These are phyloP conservation scores for Rhadinocentrus ornatus DNA, from an alignment of 2,797 vertebrate species.

Conservation along the genomic window DNA sequence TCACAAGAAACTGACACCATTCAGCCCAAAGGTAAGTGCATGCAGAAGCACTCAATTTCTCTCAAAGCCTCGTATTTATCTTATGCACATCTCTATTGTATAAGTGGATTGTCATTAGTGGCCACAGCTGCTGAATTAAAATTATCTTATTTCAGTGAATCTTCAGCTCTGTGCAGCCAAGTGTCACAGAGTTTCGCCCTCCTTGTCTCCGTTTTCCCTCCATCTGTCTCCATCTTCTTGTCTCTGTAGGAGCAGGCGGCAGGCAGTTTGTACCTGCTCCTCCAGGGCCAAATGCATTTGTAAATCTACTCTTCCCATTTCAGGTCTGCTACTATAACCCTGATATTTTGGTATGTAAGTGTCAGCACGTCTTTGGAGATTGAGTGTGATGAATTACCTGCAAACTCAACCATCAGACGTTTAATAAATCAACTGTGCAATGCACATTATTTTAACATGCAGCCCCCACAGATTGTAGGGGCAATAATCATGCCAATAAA, in stretches of 20 bases:
- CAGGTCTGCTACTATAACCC: slow-evolving; percentile 69
- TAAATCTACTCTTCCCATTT: slow-evolving; percentile 62
- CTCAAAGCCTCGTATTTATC: slow-evolving; percentile 30
- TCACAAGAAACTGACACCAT: slow-evolving; percentile 74
- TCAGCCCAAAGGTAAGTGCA: slow-evolving; percentile 84
- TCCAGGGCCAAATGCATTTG: slow-evolving; percentile 75
- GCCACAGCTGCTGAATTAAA: slow-evolving; percentile 76
- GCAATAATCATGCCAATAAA: slow-evolving; percentile 81
- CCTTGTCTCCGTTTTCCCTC: slow-evolving; percentile 29
- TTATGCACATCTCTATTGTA: slow-evolving; percentile 56
- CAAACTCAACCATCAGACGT: slow-evolving; percentile 75
- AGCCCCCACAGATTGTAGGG: slow-evolving; percentile 61
- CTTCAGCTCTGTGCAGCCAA: slow-evolving; percentile 51
- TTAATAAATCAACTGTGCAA: slow-evolving; percentile 82
- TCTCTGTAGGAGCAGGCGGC: slow-evolving; percentile 52
- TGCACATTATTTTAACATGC: slow-evolving; percentile 72
- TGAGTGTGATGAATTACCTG: slow-evolving; percentile 81
- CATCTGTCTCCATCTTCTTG: slow-evolving; percentile 55
- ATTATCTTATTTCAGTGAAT: slow-evolving; percentile 55
- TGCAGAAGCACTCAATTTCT: slow-evolving; percentile 27
- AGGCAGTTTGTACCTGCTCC: slow-evolving; percentile 47
- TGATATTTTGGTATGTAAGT: slow-evolving; percentile 76
- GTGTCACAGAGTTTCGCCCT: slow-evolving; percentile 54
- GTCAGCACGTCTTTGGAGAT: slow-evolving; percentile 79
- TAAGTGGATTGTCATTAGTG: slow-evolving; percentile 69